Conservation (phyloP, 92 coral and sea anemone genomes). For the Meandrina meandrites region DNA sequence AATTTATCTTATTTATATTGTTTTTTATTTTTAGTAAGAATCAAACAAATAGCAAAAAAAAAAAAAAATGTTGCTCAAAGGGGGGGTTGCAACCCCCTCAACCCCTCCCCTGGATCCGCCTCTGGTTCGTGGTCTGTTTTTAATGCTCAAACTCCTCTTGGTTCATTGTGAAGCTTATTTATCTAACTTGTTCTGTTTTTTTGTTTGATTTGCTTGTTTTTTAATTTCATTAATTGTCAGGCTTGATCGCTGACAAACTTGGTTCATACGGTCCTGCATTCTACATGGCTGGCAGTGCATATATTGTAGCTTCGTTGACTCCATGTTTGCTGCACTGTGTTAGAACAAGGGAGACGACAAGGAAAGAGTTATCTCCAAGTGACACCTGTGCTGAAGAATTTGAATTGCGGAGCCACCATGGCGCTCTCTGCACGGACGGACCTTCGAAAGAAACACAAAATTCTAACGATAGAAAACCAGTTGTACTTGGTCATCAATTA, state of each 20-base stretch:
- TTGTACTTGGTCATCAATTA: background rate
- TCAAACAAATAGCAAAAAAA: no score
- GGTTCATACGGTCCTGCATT: constrained; percentile 9
- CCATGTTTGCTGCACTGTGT: background rate
- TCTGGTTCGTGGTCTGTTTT: background rate
- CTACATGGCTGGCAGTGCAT: constrained; percentile 14
- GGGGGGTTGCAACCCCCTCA: no score
- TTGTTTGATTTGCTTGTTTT: no score
- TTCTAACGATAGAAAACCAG: background rate
- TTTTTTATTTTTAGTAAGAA: no score
- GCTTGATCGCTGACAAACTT: constrained; percentile 6
- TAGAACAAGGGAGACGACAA: background rate
- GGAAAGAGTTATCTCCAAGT: background rate
- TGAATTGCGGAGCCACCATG: background rate
- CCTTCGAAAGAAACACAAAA: background rate
- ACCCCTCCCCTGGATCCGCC: no score
- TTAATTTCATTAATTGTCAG: background rate
- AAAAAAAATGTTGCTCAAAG: no score
- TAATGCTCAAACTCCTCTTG: background rate
- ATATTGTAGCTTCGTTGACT: background rate
- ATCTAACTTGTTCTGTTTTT: no score
- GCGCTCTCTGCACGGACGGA: background rate
- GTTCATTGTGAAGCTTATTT: background rate
- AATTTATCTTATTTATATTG: no score
- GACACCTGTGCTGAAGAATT: background rate